Percentiles rank a stretch among this genome's conserved stretches.
Evolutionary conservation across 2,888 invertebrate genomes (phyloP).

Genomic region (Drosophila tanythrix): DNA sequence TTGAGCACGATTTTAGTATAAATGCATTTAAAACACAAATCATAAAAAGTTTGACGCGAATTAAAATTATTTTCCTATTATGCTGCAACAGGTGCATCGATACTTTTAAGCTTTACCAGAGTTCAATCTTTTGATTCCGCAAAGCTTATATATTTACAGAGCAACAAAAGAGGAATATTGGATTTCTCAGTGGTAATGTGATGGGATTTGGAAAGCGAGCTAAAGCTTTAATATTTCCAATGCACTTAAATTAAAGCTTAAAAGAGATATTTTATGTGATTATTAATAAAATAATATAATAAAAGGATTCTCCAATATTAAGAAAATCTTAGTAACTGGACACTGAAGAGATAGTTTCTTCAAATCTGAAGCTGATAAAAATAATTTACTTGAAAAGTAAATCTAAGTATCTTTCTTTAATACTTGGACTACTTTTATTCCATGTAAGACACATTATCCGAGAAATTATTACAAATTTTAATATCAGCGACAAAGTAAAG

Average conservation of each 20-base stretch:
- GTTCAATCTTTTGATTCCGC: not conserved
- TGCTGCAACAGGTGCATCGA: conserved; percentile 15
- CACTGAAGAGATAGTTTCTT: not conserved
- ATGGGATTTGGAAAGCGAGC: not conserved
- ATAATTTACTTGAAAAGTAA: not conserved
- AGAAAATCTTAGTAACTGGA: not conserved
- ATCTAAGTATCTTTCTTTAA: not conserved
- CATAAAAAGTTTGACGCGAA: not conserved
- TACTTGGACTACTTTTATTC: not conserved
- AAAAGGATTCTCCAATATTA: not conserved
- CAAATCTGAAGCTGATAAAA: not conserved
- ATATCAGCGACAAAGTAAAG: not conserved
- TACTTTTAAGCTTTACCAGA: not conserved
- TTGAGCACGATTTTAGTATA: not conserved
- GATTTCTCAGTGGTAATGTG: not conserved
- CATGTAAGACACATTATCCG: not conserved
- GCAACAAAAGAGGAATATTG: not conserved
- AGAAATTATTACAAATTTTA: not conserved
- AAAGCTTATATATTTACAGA: not conserved
- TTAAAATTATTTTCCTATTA: not conserved
- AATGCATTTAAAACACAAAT: not conserved
- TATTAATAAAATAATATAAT: not conserved
- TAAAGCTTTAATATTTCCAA: not conserved
- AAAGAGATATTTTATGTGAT: not conserved
- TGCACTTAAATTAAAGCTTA: not conserved